Evolutionary conservation across 2,888 invertebrate species (phyloP), one percentile per base, ranked within the genome.

Genomic region (Mythimna pallens): DNA sequence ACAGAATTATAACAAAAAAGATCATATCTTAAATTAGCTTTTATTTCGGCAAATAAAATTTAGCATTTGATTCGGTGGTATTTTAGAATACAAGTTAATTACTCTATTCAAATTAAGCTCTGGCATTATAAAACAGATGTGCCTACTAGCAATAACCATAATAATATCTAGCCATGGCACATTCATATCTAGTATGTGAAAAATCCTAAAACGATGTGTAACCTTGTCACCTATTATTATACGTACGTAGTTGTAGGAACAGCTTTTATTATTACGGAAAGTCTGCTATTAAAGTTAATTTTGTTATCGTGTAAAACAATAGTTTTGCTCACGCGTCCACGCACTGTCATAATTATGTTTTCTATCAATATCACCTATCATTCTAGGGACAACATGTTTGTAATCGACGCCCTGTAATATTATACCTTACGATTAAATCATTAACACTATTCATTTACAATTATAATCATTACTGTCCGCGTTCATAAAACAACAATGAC

Each of bases 401-500:
- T 75, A 75, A 77, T 70, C 47, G 20, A 80, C 62, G 67, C 70
- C 50, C 52, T 63, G 70, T 72, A 66, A 74, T 25, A 69, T 58
- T 54, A 80, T 65, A 79, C 71, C 43, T 65, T 30, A 62, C 25
- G 62, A 79, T 65, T 25, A 52, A 63, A 76, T 73, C 20, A 55
- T 68, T 52, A 54, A 47, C 30, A 65, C 40, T 52, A 78, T 76
- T 57, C 34, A 77, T 61, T 73, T 70, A 72, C 54, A 66, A 50
- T 65, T 63, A 68, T 72, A 57, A 74, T 47, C 47, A 7, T 62
- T 66, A 72, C 34, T 70, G 52, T 70, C 65, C 70, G 72, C 79
- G 74, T 82, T 73, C 70, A 78, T 66, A 77, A 67, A 74, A 77
- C 43, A 82, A 87, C 82, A 87, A 82, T 82, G 75, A 77, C 76